These are phyloP conservation scores for Busseola fusca DNA, from an alignment of 2,888 invertebrate species.

Conservation along the genomic window DNA sequence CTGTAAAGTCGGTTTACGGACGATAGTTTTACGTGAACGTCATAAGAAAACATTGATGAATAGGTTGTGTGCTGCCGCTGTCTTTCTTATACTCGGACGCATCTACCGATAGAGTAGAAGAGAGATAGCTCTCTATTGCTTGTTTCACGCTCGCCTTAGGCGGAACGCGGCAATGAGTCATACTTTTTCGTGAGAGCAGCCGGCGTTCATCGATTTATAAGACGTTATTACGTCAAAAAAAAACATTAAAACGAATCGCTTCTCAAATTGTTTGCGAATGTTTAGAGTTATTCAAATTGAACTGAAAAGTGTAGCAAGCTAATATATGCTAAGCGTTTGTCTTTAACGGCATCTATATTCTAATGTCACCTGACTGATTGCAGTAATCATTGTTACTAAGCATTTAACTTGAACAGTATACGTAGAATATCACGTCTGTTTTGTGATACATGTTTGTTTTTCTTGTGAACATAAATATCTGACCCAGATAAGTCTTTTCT, in stretches of 20 bases:
- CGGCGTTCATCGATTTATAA: too few relatives aligned
- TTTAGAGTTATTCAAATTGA: neutral
- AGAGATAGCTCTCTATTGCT: too few relatives aligned
- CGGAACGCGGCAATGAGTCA: too few relatives aligned
- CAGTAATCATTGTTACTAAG: conserved; percentile 44
- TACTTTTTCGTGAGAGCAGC: too few relatives aligned
- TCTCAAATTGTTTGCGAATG: neutral
- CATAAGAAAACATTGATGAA: too few relatives aligned
- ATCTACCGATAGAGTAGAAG: too few relatives aligned
- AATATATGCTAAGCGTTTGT: conserved; percentile 19
- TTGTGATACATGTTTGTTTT: conserved; percentile 48
- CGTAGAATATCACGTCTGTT: conserved; percentile 56
- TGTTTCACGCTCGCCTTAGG: too few relatives aligned
- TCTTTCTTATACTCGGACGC: too few relatives aligned
- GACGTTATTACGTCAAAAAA: too few relatives aligned
- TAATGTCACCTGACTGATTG: conserved; percentile 31
- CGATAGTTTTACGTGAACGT: too few relatives aligned
- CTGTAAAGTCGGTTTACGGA: too few relatives aligned
- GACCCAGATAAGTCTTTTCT: conserved; percentile 63
- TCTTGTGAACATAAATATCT: conserved; percentile 62
- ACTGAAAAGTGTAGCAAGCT: conserved; percentile 13
- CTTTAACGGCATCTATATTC: conserved; percentile 16
- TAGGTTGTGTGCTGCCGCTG: too few relatives aligned
- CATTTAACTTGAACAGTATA: conserved; percentile 34
- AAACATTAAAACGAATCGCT: conserved; percentile 6